phyloP scores from a whole-genome alignment of 37 sponge, comb jelly and placozoan species.

The Ephydatia muelleri region DNA sequence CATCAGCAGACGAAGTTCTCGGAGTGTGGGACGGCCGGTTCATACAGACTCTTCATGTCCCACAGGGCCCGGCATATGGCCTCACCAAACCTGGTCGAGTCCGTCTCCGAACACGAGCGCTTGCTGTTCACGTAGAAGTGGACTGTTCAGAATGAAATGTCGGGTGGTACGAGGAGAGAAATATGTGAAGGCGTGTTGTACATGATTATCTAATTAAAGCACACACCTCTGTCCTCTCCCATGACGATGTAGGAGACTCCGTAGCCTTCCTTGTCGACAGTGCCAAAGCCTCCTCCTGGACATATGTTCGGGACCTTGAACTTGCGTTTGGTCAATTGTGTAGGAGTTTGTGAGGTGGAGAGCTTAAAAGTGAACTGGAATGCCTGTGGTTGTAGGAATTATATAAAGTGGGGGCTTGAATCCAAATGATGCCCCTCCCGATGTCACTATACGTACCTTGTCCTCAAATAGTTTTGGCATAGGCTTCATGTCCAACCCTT shows the following conservation, averaged over 20 bases:
- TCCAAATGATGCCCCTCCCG: neutral
- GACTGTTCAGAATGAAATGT: slow-evolving; percentile 24
- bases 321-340: slow-evolving; percentile 14
- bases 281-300: slow-evolving; percentile 86
- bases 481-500: slow-evolving; percentile 69
- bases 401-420: neutral
- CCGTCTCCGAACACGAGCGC: slow-evolving; percentile 44
- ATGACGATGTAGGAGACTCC: slow-evolving; percentile 87
- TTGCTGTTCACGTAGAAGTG: slow-evolving; percentile 62
- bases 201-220: neutral
- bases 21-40: neutral
- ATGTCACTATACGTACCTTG: slow-evolving; percentile 43
- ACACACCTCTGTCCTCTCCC: slow-evolving; percentile 78
- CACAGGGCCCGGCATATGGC: slow-evolving; percentile 19
- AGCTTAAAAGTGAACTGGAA: slow-evolving; percentile 62
- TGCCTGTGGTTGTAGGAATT: slow-evolving; percentile 23
- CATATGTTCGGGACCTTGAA: neutral
- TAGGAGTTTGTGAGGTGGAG: slow-evolving; percentile 88
- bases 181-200: neutral
- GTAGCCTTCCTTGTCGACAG: slow-evolving; percentile 84
- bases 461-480: slow-evolving; percentile 69
- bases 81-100: slow-evolving; percentile 41
- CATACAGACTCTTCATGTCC: slow-evolving; percentile 59
- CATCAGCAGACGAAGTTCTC: neutral
- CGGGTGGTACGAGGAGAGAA: neutral